Evolutionary conservation across 2,113 vertebrate species (phyloP), one percentile per base, ranked within the genome.

Genomic region (Sinosuthora webbiana): DNA sequence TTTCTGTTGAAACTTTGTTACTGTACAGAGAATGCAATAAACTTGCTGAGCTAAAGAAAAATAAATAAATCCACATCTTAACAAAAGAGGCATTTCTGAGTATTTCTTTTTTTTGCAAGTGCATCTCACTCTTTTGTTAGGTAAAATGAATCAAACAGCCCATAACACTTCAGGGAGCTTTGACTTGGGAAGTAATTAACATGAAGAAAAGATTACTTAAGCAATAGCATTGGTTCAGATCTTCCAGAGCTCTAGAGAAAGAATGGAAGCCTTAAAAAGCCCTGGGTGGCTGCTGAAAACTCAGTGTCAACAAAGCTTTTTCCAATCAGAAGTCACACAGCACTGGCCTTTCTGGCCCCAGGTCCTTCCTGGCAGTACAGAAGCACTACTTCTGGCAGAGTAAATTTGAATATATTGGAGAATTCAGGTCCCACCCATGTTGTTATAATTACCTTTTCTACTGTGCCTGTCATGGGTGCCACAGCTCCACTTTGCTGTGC

Each of bases 391-490:
- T 81, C 62, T 70, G 79, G 69, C 90, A 30, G 39, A 84, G 31
- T 49, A 27, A 59, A 64, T 52, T 1, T 49, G 23, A 27, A 68
- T 20, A 44, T 19, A 37, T 3, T 50, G 41, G 37, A 86, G 70
- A 57, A 71, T n/a, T 81, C 4, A 44, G 24, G 63, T 30, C 37
- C 41, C 28, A 59, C 7, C 23, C 19, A 1, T 12, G 20, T 47
- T 47, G 15, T 6, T 9, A 18, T 25, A 37, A 71, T 95, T 97
- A 99, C 99, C 99, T 99, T 99, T 97, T 99, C 99, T 76, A 99
- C 98, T 47, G 99, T 99, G 90, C 99, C 99, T 2, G 99, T 99
- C 99, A 99, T 99, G 50, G 99, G 99, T 0, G 99, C 99, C 59
- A 99, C 83, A 5, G 99, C 97, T 28, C 98, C 98, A 6, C 98